These are phyloP conservation scores for Rhabdophis nuchalis DNA, from an alignment of 2,797 vertebrate species.

Conservation along the genomic window DNA sequence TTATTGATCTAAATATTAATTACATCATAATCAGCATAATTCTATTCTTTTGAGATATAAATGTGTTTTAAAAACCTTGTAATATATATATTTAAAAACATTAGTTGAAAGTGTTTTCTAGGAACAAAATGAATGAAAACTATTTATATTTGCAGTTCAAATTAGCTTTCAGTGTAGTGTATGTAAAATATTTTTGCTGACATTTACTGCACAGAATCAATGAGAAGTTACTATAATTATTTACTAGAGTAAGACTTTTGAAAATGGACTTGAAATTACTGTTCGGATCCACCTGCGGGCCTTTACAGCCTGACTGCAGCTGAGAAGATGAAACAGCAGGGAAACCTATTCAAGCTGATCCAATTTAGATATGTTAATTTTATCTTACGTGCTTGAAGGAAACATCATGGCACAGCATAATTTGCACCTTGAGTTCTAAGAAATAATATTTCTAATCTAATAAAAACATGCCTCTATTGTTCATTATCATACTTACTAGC, in stretches of 20 bases:
- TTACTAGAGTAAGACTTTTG: constrained; percentile 50
- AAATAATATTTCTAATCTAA: constrained; percentile 74
- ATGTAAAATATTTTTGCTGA: constrained; percentile 43
- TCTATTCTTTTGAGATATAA: not conserved
- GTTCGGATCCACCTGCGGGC: constrained; percentile 64
- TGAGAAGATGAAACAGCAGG: constrained; percentile 64
- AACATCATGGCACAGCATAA: constrained; percentile 67
- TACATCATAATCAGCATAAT: not conserved
- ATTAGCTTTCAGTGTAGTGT: constrained; percentile 29
- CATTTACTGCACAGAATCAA: constrained; percentile 49
- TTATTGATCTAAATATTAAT: not conserved
- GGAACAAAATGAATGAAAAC: constrained; percentile 34
- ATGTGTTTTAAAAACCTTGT: not conserved
- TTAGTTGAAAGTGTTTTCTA: constrained; percentile 23
- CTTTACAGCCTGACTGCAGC: constrained; percentile 58
- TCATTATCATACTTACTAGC: constrained; percentile 43
- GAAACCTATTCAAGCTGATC: constrained; percentile 78
- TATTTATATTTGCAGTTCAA: constrained; percentile 41
- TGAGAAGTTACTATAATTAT: constrained; percentile 47
- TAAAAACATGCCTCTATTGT: constrained; percentile 66
- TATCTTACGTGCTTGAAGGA: constrained; percentile 69
- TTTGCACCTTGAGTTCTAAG: constrained; percentile 72
- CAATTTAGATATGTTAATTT: constrained; percentile 93
- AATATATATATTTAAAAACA: not conserved
- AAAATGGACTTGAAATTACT: constrained; percentile 60